Conservation (phyloP, 2,888 invertebrate genomes). For the Lapara coniferarum region DNA sequence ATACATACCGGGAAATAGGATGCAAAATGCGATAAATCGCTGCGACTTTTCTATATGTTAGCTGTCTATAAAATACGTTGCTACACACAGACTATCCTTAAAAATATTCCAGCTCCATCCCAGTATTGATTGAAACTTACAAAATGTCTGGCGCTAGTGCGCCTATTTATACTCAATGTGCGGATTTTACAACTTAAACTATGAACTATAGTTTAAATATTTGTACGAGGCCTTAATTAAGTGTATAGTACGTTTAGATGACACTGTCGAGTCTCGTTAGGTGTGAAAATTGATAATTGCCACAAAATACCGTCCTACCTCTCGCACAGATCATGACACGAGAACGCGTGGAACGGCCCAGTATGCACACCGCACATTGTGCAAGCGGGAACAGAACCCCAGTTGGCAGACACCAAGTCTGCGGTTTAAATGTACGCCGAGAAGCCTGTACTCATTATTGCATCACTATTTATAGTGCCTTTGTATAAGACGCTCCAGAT, state of each 20-base stretch:
- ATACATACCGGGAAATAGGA: conserved; percentile 12
- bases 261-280: not conserved
- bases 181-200: conserved; percentile 3
- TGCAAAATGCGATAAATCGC: conserved; percentile 13
- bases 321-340: conserved; percentile 10
- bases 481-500: conserved; percentile 39
- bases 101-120: conserved; percentile 24
- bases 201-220: too few species aligned
- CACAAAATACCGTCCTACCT: not conserved
- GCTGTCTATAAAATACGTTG: conserved; percentile 6
- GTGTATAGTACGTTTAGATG: not conserved
- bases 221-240: not conserved
- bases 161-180: conserved; percentile 2
- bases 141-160: conserved; percentile 29
- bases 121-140: conserved; percentile 32
- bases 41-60: conserved; percentile 3
- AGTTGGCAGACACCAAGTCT: conserved; percentile 44
- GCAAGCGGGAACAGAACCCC: conserved; percentile 60
- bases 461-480: conserved; percentile 48
- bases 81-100: conserved; percentile 15
- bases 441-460: conserved; percentile 37
- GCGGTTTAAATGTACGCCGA: conserved; percentile 58
- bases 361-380: conserved; percentile 55
- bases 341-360: conserved; percentile 43
- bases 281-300: conserved; percentile 9